These are phyloP conservation scores for Phoenoteleia sp. DNA, from an alignment of 2,888 invertebrate species.

Conservation along the genomic window DNA sequence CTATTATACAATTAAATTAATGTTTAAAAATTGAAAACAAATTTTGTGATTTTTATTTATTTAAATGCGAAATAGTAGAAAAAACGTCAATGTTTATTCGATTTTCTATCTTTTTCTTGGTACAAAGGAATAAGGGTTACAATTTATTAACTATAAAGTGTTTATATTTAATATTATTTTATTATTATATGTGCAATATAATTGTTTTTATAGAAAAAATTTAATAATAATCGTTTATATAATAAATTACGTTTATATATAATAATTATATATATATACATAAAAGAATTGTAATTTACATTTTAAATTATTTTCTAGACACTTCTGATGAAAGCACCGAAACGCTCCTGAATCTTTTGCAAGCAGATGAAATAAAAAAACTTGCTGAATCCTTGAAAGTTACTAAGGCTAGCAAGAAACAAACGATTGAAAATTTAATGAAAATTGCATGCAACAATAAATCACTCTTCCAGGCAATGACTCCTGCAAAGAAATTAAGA, in stretches of 20 bases:
- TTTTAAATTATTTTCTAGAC: slow-evolving; percentile 71
- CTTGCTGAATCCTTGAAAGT: neutral
- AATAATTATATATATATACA: neutral
- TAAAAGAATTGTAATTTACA: too few relatives aligned
- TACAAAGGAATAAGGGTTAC: too few relatives aligned
- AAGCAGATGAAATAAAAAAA: slow-evolving; percentile 76
- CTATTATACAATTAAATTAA: too few relatives aligned
- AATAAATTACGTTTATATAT: neutral
- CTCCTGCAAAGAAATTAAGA: slow-evolving; percentile 75
- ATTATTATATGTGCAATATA: too few relatives aligned
- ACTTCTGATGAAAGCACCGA: slow-evolving; percentile 64
- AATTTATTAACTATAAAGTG: too few relatives aligned
- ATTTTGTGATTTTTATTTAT: too few relatives aligned
- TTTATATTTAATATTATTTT: too few relatives aligned
- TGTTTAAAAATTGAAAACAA: too few relatives aligned
- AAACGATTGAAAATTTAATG: slow-evolving; percentile 73
- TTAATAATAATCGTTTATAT: neutral
- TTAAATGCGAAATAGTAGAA: too few relatives aligned
- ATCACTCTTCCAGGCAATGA: slow-evolving; percentile 78
- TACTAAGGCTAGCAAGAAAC: slow-evolving; percentile 72
- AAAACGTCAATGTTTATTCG: too few relatives aligned
- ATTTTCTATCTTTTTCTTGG: too few relatives aligned
- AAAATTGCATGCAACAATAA: slow-evolving; percentile 72
- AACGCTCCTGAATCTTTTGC: slow-evolving; percentile 77
- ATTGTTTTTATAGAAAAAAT: too few relatives aligned